Base-by-base conservation (phyloP, 2,113 vertebrate genomes). In the Aphyosemion australe region DNA sequence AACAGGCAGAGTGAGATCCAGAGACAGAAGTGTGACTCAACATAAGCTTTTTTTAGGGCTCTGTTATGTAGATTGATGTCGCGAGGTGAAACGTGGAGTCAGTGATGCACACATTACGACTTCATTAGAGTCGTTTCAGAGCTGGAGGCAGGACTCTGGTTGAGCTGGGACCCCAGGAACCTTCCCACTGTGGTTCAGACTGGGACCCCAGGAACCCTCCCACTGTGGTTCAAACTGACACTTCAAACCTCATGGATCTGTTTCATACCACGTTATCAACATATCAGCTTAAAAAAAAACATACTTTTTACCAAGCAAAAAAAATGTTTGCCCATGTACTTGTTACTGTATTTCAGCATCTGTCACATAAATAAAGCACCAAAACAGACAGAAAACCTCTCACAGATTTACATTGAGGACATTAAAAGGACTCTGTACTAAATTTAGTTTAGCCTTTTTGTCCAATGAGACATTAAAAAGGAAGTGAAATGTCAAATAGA, bases 121-220 rank as follows among this genome's bases (percentile, higher is more conserved):
- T 70, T 74, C 69, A 81, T 84, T 51, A 50, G 77, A 53, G 65
- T 56, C 52, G 59, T 73, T 74, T 66, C 65, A 18, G 53, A 75
- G 61, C 61, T 53, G 31, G 32, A 5, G 61, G 65, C 37, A 2
- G 20, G 20, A 46, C 57, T 16, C 60, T 42, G 5, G 60, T 52
- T 62, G 16, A 8, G 49, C 12, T 4, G 32, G 56, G 54, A 64
- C 61, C 12, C 58, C 39, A n/a, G 51, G 48, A 53, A 26, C 26
- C n/a, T n/a, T 2, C 26, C 26, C 26, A 37, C 42, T 55, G 45
- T 37, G 34, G 34, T 37, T 37, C n/a, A n/a, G n/a, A n/a, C 12
- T 4, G 32, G 56, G 54, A 64, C 61, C 12, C 58, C 39, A n/a
- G 51, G 48, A 53, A 26, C 26, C n/a, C n/a, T 2, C 26, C 26